Evolutionary conservation across 1,140 invertebrate genomes (phyloP), one percentile per base, ranked within the genome.

Genomic region (Hypsibius dujardini): DNA sequence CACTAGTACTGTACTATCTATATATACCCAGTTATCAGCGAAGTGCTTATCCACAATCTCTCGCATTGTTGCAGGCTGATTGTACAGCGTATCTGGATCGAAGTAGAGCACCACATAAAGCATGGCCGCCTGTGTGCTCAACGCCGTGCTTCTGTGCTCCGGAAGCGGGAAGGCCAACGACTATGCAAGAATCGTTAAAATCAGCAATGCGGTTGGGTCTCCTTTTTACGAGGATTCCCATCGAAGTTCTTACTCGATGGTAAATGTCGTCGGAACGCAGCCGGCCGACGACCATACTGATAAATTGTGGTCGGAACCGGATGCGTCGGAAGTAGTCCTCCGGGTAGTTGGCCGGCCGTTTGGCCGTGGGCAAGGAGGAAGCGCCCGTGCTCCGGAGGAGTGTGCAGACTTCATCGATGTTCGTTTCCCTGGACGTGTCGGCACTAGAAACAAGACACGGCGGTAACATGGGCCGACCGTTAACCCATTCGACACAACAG

Each of bases 41-140:
- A 95, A 98, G 81, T 90, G 95, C 82, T 94, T 93, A 77, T 98
- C 94, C 28, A 95, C 92, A 76, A 97, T 94, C 84, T 98, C 94
- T 76, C 95, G 85, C 95, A 98, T 98, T 77, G 88, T 87, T 1
- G 92, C 86, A 59, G 86, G 85, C 76, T 98, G 89, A 60, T 83
- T 85, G 73, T 90, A 85, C 1, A 98, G 81, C 73, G 88, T 87
- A 69, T 88, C 83, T 1, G 93, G 86, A 50, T 86, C 84, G 80
- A 98, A 98, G 79, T 88, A 96, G 1, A 98, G 83, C 77, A 91
- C 89, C 40, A 98, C 84, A 75, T 91, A 92, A 2, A 98, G 80
- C 90, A 97, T 95, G 59, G 88, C 86, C 0, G 92, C 90, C 81
- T 98, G 95, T 71, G 86, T 87, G 2, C 87, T 87, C 3, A 95